These are phyloP conservation scores for Poicephalus gulielmi DNA, from an alignment of 2,113 vertebrate species.

Conservation along the genomic window DNA sequence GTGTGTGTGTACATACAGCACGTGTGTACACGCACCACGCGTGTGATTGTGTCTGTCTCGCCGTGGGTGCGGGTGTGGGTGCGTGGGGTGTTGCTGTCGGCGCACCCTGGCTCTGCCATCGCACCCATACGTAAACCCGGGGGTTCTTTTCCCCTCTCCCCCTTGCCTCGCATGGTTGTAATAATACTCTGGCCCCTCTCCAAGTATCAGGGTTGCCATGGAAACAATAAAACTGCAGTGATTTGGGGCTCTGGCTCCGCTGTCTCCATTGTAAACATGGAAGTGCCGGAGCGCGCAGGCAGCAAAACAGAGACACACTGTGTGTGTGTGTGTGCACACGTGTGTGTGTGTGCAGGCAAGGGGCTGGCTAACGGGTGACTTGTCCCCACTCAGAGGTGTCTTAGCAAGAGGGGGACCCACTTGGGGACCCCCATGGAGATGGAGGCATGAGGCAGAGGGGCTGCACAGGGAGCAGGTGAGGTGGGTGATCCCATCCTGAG, in stretches of 20 bases:
- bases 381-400: background rate
- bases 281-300: background rate
- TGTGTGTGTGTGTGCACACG: too few species aligned
- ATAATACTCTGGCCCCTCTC: conserved; percentile 12
- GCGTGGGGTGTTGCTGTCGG: background rate
- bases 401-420: fast-evolving
- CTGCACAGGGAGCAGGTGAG: too few species aligned
- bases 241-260: background rate
- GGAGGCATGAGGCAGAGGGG: background rate
- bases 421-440: background rate
- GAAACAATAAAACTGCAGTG: conserved; percentile 61
- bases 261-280: background rate
- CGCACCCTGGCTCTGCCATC: too few species aligned
- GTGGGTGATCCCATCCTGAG: fast-evolving
- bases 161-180: background rate
- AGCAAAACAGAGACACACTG: background rate
- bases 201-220: conserved; percentile 61
- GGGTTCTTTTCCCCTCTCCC: background rate
- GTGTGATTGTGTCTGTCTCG: background rate
- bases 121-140: background rate
- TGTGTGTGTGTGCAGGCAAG: background rate
- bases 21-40: background rate
- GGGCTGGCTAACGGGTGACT: background rate
- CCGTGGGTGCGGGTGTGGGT: background rate
- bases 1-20: background rate